These are phyloP conservation scores for Anarsia innoxiella DNA, from an alignment of 2,888 invertebrate species.

Conservation along the genomic window DNA sequence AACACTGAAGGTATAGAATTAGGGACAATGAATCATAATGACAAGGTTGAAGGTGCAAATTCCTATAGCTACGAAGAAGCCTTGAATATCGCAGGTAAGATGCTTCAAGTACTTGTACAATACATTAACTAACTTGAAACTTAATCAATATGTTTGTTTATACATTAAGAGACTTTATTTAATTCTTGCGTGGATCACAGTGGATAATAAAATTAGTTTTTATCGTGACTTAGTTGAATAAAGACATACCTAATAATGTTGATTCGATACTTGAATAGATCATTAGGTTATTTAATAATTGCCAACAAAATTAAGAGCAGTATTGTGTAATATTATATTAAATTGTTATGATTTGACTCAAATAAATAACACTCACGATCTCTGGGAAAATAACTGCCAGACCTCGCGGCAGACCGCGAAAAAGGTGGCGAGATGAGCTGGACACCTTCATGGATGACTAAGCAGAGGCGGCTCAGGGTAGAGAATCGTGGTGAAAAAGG, in stretches of 20 bases:
- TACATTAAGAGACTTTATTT: neutral
- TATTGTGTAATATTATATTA: no score
- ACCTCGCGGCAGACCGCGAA: no score
- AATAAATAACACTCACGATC: no score
- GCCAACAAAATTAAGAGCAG: no score
- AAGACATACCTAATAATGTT: neutral
- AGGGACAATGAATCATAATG: constrained; percentile 4
- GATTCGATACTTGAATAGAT: neutral
- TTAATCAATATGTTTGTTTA: no score
- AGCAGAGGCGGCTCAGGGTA: no score
- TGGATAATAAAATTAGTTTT: neutral
- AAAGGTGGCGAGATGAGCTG: no score
- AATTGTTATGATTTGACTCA: no score
- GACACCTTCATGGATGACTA: no score
- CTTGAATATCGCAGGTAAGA: constrained; percentile 25
- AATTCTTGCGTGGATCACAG: neutral
- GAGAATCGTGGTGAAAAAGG: no score
- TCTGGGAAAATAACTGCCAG: no score
- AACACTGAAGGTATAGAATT: constrained; percentile 19
- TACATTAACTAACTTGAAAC: neutral
- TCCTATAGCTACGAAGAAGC: constrained; percentile 26
- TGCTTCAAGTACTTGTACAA: neutral
- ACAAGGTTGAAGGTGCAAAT: constrained; percentile 1
- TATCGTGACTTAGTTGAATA: neutral
- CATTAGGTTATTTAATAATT: no score